Evolutionary conservation across 2,113 vertebrate species (phyloP), one percentile per base, ranked within the genome.

Genomic region (Eudyptes chrysolophus): DNA sequence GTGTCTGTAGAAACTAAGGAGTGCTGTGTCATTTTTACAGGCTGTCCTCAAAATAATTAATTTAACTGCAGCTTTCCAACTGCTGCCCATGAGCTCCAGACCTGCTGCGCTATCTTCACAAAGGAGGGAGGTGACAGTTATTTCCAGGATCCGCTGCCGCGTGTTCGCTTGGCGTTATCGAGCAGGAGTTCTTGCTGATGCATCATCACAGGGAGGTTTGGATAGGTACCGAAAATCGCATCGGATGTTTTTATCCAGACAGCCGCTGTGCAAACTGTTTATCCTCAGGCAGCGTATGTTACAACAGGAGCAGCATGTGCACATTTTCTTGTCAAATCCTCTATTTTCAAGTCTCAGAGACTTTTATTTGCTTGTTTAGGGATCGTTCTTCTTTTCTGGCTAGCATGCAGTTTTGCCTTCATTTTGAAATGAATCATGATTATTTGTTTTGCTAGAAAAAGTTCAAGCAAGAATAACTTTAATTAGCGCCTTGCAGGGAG

Each of bases 61-160:
- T 51, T 79, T 9, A 40, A 3, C 65, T 55, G 27, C 61, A 38
- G n/a, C 44, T 92, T 87, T 32, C 66, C 75, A 26, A 40, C 70
- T 3, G 55, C 44, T 29, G 5, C 71, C 82, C 2, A 0, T 3
- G 25, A 87, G 64, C 60, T 84, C 36, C 61, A 52, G 48, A 54
- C 34, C 61, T 34, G 13, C 69, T 29, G 29, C 1, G 4, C 36
- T 30, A 0, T 13, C 64, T 16, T 48, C 8, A 5, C 1, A 1
- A n/a, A 87, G 70, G n/a, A 7, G 14, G 26, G 60, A 61, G 44
- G 9, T 54, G 76, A 55, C 36, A 30, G 2, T 21, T 72, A 40
- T 40, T 79, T 61, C 85, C 54, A 69, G 34, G 22, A 48, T 52
- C 65, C 64, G 76, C 38, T 0, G 0, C 9, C 2, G 2, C 19